Conservation (phyloP, 64 coral and sea anemone species). For the Cladopsammia gracilis region DNA sequence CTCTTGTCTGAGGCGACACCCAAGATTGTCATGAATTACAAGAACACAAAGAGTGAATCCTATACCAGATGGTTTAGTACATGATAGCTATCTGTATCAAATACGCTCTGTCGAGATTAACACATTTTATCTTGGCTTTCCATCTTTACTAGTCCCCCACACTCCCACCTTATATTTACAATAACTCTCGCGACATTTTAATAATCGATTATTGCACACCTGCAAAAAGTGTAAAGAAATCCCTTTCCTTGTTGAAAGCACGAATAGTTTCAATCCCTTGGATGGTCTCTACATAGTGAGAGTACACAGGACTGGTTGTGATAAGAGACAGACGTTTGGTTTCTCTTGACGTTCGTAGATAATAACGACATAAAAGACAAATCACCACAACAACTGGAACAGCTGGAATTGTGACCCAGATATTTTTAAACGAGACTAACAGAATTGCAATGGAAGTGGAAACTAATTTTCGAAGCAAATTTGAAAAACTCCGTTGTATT, state of each 20-base stretch:
- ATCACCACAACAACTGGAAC: not conserved
- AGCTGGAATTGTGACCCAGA: conserved; percentile 15
- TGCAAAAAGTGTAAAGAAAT: conserved; percentile 20
- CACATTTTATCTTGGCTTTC: no score
- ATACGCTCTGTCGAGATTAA: no score
- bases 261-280: conserved; percentile 42
- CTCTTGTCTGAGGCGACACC: no score
- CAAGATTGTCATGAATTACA: no score
- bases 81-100: no score
- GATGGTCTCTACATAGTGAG: conserved; percentile 52
- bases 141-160: no score
- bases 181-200: no score
- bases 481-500: not conserved
- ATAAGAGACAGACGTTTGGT: conserved; percentile 19
- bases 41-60: no score
- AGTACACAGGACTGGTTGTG: conserved; percentile 21
- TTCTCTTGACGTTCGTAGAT: conserved; percentile 7
- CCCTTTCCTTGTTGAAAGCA: conserved; percentile 2
- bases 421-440: conserved; percentile 26
- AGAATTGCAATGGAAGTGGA: not conserved
- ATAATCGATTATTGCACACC: not conserved
- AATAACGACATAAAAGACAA: not conserved
- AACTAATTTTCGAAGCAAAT: not conserved
- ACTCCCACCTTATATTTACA: no score
- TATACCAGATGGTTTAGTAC: no score